A percentile compares a stretch with the other conserved stretches of the same genome.
Conservation (phyloP, 2,797 vertebrate genomes). For the Clamator glandarius region DNA sequence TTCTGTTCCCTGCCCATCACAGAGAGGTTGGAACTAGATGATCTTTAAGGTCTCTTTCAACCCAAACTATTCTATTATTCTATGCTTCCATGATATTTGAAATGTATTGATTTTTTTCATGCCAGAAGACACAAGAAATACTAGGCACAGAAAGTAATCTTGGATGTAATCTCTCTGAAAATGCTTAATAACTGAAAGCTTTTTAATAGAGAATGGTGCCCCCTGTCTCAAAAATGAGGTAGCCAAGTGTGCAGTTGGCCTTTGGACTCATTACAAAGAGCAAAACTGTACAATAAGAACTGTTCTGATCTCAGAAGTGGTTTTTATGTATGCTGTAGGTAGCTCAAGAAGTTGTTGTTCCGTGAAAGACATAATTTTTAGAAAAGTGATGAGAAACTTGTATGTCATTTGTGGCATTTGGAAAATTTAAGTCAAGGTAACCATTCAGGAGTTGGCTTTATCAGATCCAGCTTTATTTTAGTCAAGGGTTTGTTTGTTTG, state of each 20-base stretch:
- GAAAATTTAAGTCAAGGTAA: not conserved
- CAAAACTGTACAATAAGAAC: not conserved
- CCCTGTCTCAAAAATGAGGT: not conserved
- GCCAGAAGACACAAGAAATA: not conserved
- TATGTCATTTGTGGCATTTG: not conserved
- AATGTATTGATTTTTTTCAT: not conserved
- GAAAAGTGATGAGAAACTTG: not conserved
- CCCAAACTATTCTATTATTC: too few species aligned
- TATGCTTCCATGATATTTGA: not conserved
- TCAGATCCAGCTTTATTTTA: not conserved
- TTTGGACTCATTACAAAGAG: not conserved
- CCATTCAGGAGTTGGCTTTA: not conserved
- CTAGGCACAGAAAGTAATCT: not conserved
- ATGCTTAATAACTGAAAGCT: not conserved
- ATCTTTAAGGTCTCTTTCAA: too few species aligned
- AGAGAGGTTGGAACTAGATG: too few species aligned
- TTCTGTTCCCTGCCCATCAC: too few species aligned
- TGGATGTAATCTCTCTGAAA: not conserved
- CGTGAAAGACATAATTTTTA: not conserved
- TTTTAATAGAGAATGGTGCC: not conserved
- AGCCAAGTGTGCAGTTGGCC: not conserved
- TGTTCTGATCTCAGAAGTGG: not conserved
- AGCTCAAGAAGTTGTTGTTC: not conserved
- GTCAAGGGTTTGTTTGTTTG: not conserved
- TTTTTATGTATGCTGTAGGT: not conserved